Conservation (phyloP, 2,113 vertebrate species). For the Centropus unirufus region DNA sequence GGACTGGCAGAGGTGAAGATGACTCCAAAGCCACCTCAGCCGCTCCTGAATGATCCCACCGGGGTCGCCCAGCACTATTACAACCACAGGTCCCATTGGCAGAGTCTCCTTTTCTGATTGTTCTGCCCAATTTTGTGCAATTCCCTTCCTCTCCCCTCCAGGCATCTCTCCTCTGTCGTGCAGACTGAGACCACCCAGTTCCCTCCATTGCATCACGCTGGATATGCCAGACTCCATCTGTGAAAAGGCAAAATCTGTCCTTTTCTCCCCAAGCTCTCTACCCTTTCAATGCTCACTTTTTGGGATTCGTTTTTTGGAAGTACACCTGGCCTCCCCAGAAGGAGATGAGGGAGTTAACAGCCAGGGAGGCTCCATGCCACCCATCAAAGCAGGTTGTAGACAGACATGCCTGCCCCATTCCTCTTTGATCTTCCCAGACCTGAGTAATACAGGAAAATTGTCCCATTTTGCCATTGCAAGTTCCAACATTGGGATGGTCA, state of each 20-base stretch:
- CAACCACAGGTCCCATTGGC: neutral
- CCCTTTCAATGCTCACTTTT: neutral
- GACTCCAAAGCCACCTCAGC: neutral
- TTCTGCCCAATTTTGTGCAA: neutral
- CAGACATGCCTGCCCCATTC: neutral
- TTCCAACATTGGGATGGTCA: neutral
- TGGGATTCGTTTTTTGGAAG: neutral
- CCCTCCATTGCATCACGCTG: neutral
- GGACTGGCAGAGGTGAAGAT: neutral
- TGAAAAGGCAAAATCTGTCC: neutral
- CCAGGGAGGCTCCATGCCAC: slow-evolving; percentile 1
- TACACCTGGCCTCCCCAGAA: neutral
- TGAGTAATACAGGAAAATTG: slow-evolving; percentile 9
- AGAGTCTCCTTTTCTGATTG: neutral
- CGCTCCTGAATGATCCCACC: neutral
- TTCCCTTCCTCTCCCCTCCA: neutral
- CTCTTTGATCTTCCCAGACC: slow-evolving; percentile 58
- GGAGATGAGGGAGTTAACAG: slow-evolving; percentile 63
- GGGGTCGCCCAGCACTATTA: neutral
- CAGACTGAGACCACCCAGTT: neutral
- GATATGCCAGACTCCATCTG: neutral
- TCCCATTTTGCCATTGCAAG: neutral
- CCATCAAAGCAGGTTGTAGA: slow-evolving; percentile 52
- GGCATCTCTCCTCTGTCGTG: neutral
- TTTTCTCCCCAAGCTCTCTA: neutral